Base-by-base conservation (phyloP, 2,888 invertebrate genomes). In the Teleogryllus oceanicus region DNA sequence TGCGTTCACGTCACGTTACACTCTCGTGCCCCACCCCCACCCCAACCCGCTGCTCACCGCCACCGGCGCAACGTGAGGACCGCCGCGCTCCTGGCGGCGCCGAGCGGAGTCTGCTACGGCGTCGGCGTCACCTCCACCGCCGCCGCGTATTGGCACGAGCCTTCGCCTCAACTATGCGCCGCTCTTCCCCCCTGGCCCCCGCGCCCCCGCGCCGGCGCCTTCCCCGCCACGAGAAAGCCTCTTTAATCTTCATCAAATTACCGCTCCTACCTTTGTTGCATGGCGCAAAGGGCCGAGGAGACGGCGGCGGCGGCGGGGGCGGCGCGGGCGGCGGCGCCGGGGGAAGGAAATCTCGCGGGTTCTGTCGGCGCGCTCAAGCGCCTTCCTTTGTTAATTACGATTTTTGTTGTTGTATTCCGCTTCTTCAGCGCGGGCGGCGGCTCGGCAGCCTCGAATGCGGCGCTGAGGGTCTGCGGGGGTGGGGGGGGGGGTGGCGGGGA, bases 231-330 rank as follows among this genome's bases (percentile, higher is more conserved):
- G 62, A 62, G 62, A 62, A 62, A 62, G 62, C 62, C 62, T 62
- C 62, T 62, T 62, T 62, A 62, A 62, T 62, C 62, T 62, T 62
- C 62, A 62, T 62, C 62, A 62, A 62, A 62, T 62, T 62, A 62
- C 62, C 62, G 62, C 62, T 62, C n/a, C 62, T 62, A 62, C 62
- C 62, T 62, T 62, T 62, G 62, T 62, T 62, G 62, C 62, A n/a
- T 62, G 62, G n/a, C 13, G 62, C 62, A 62, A 62, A 62, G 62
- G 62, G n/a, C 16, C 62, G 13, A 13, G 16, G 62, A 13, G 13
- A 8, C 62, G n/a, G n/a, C 13, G 62, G 62, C 3, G 62, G 13
- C 62, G n/a, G 62, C 3, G 62, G n/a, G 16, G n/a, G 62, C 3
- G 62, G n/a, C 16, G 62, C 11, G 62, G 16, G 62, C 1, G 8